These are phyloP conservation scores for Cynopterus brachyotis DNA, from an alignment of 2,113 vertebrate genomes.

Conservation along the genomic window DNA sequence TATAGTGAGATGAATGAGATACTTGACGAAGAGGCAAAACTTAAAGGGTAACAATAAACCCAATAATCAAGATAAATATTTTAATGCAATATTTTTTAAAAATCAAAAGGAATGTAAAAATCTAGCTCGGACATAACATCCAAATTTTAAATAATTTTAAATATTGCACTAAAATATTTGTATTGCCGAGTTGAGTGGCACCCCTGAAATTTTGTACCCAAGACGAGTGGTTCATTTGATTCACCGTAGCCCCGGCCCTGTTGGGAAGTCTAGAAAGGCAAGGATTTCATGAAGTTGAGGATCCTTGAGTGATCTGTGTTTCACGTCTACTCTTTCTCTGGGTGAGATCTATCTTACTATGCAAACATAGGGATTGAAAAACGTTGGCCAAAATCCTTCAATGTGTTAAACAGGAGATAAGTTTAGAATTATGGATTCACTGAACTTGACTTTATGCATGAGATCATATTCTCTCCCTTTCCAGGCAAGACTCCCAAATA, in stretches of 20 bases:
- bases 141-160: neutral
- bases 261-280: neutral
- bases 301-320: neutral
- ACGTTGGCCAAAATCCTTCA: neutral
- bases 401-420: neutral
- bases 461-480: neutral
- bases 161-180: neutral
- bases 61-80: neutral
- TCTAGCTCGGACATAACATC: neutral
- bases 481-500: neutral
- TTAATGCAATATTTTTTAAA: neutral
- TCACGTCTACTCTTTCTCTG: neutral
- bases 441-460: neutral
- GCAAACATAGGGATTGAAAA: neutral
- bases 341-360: neutral
- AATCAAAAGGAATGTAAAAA: neutral
- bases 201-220: neutral
- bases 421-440: neutral
- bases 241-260: neutral
- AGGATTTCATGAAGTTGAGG: neutral
- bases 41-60: neutral
- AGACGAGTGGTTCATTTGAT: neutral
- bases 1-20: neutral
- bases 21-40: neutral
- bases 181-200: neutral